Conservation (phyloP, 2,797 vertebrate genomes). For the Caiman crocodilus region DNA sequence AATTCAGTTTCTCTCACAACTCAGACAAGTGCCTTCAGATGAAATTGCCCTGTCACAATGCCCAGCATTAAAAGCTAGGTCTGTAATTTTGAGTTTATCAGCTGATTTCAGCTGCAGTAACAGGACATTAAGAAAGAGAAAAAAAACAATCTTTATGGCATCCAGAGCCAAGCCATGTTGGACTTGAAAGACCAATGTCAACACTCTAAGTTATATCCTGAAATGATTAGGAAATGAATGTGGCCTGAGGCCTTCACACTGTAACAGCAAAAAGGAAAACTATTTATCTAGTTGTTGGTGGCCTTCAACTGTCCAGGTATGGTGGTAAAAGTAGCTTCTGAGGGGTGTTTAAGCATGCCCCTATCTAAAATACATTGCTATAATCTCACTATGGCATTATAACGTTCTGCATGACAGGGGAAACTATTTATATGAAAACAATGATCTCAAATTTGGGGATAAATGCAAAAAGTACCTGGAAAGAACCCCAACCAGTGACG, state of each 20-base stretch:
- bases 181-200: not conserved
- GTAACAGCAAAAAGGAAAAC: not conserved
- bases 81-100: fast-evolving
- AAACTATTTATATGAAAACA: too few species aligned
- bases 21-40: not conserved
- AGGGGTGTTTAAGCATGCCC: too few species aligned
- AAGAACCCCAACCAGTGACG: too few species aligned
- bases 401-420: too few species aligned
- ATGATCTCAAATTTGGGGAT: too few species aligned
- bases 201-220: not conserved
- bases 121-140: not conserved
- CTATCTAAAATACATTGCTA: too few species aligned
- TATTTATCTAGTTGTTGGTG: not conserved
- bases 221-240: not conserved
- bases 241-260: not conserved
- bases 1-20: not conserved
- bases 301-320: not conserved
- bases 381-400: too few species aligned
- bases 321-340: too few species aligned
- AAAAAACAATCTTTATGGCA: not conserved
- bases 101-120: not conserved
- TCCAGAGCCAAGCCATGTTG: not conserved
- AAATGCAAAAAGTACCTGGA: too few species aligned
- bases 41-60: not conserved
- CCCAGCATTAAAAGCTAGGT: not conserved